Base-by-base conservation (phyloP, 2,113 vertebrate species). In the Sturnus vulgaris region DNA sequence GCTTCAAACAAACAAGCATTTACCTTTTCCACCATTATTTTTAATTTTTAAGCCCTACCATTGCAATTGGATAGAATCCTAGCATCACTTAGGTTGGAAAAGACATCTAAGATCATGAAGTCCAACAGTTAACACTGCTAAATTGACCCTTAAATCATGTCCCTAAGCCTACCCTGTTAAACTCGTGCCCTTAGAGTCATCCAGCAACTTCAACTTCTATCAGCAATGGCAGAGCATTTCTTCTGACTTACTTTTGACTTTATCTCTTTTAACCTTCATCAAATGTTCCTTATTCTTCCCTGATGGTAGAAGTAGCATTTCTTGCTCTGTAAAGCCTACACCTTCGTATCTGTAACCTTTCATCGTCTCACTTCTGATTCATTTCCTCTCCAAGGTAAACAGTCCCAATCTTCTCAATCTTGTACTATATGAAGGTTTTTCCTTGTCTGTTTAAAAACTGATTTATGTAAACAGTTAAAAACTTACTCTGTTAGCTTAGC, bases 401-500 rank as follows among this genome's bases (percentile, higher is more conserved):
- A 94, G 28, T 90, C 63, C 59, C 92, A 92, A 53, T 94, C 88
- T 91, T 85, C 78, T 82, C 84, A 72, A 6, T 91, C 81, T 90
- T 82, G 46, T 39, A 69, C 64, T 80, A 77, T 69, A 92, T 88
- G 85, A 77, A 95, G 90, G 61, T 73, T 93, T 96, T 88, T 57
- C 49, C 86, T 53, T 55, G 49, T 88, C 93, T 96, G 66, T 96
- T 96, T 96, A 69, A 96, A 96, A 96, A 79, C 53, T 65, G 87
- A 82, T 91, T 90, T 95, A 90, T 81, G 85, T 94, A 96, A 95
- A 92, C 75, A 92, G 82, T 69, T 94, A 90, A 96, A 94, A 93
- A 94, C 35, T 90, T 73, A 46, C 20, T 88, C 57, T 95, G 88
- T 90, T 96, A 94, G 93, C 63, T 95, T 72, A 93, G 87, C 63